A percentile compares a stretch with the other conserved stretches of the same genome.
Evolutionary conservation across 2,113 vertebrate species (phyloP).

Genomic region (Furnarius figulus): DNA sequence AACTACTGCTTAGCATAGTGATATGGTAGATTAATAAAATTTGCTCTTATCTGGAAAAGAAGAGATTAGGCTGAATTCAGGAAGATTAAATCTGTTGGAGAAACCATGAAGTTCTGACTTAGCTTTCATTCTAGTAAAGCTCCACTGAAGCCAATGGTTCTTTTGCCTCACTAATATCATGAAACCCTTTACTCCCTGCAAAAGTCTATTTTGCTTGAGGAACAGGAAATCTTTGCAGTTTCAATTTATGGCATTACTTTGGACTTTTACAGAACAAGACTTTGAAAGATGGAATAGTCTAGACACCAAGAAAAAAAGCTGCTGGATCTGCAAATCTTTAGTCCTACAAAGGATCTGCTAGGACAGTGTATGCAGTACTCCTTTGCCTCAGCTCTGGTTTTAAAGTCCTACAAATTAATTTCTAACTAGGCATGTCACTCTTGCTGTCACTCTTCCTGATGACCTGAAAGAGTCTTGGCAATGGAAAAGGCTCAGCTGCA

Average conservation of each 20-base stretch:
- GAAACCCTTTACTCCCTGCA: background rate
- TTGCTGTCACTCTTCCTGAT: background rate
- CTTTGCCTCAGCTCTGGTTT: background rate
- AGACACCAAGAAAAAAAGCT: background rate
- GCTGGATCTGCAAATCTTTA: background rate
- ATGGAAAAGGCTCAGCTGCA: background rate
- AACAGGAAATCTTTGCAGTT: background rate
- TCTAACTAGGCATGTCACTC: background rate
- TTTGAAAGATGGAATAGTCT: background rate
- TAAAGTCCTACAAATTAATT: background rate
- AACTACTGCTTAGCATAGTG: background rate
- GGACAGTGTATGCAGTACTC: background rate
- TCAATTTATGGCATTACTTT: background rate
- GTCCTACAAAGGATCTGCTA: background rate
- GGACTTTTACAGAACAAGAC: background rate
- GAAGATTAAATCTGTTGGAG: background rate
- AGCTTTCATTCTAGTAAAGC: background rate
- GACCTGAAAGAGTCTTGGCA: background rate
- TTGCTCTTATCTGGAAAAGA: background rate
- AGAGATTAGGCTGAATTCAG: background rate
- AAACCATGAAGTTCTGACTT: constrained; percentile 9
- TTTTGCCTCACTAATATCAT: background rate
- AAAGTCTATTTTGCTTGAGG: background rate
- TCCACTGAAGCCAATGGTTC: background rate
- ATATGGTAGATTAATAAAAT: constrained; percentile 27